Evolutionary conservation across 1,140 invertebrate genomes (phyloP).

Genomic region (Trichoplusia ni): DNA sequence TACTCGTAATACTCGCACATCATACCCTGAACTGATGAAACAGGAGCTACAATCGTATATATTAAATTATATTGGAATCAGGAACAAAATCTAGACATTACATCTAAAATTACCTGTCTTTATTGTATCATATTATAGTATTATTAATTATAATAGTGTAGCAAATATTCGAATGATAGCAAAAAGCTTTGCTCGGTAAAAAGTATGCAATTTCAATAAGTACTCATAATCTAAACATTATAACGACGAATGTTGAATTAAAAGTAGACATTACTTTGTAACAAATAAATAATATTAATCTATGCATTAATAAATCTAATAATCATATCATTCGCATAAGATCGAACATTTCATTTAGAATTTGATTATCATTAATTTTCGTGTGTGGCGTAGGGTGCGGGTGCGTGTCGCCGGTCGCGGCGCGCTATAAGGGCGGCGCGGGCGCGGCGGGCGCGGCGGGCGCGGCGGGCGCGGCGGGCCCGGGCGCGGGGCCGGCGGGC

Average conservation of each 20-base stretch:
- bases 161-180: constrained; percentile 30
- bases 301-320: constrained; percentile 31
- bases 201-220: constrained; percentile 55
- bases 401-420: not conserved
- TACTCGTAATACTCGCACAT: constrained; percentile 44
- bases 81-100: constrained; percentile 28
- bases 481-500: not conserved
- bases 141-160: constrained; percentile 24
- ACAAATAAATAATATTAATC: constrained; percentile 52
- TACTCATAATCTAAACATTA: constrained; percentile 55
- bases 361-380: constrained; percentile 54
- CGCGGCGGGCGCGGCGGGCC: not conserved
- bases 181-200: constrained; percentile 32
- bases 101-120: constrained; percentile 44
- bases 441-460: not conserved
- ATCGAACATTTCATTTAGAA: constrained; percentile 67
- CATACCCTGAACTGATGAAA: constrained; percentile 31
- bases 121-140: constrained; percentile 32
- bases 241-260: constrained; percentile 42
- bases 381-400: not conserved
- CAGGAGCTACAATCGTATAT: constrained; percentile 1
- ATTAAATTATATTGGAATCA: constrained; percentile 31
- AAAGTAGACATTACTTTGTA: constrained; percentile 62
- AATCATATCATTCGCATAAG: constrained; percentile 54
- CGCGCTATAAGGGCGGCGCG: not conserved